phyloP scores from a whole-genome alignment of 35 echinoderm and acorn worm genomes.

The Diadema setosum region DNA sequence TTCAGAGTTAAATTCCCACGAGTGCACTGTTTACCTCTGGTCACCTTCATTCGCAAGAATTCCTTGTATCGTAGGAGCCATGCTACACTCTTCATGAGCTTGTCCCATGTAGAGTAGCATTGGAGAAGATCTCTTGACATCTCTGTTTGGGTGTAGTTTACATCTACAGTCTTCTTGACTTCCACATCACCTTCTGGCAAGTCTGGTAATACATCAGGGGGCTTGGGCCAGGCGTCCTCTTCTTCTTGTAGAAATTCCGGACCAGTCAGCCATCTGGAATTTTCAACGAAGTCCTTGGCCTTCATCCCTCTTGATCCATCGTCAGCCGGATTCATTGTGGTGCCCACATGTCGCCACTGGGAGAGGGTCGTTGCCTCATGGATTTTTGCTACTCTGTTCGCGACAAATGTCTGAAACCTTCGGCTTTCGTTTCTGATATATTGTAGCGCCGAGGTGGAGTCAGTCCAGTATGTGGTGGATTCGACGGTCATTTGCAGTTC shows the following conservation, averaged over 20 bases:
- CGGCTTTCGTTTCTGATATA: no score
- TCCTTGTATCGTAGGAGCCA: conserved; percentile 17
- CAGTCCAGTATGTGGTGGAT: conserved; percentile 2
- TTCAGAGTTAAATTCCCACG: no score
- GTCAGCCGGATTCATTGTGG: neutral
- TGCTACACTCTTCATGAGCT: neutral
- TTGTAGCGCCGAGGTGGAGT: no score
- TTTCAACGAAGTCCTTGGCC: no score
- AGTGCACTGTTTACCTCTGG: no score
- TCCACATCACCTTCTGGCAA: conserved; percentile 1
- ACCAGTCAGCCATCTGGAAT: conserved; percentile 8
- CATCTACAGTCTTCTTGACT: no score
- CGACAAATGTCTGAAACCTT: conserved; percentile 56
- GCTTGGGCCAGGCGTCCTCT: no score
- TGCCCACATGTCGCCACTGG: conserved; percentile 16
- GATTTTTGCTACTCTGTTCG: neutral
- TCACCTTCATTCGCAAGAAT: no score
- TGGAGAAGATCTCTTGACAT: no score
- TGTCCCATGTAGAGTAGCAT: neutral
- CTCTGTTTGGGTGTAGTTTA: no score
- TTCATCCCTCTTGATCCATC: neutral
- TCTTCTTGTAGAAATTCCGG: no score
- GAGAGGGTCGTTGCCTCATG: neutral
- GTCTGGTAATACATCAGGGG: no score
- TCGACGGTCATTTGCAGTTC: neutral